Evolutionary conservation across 2,113 vertebrate genomes (phyloP).

Genomic region (Phocoena sinus): DNA sequence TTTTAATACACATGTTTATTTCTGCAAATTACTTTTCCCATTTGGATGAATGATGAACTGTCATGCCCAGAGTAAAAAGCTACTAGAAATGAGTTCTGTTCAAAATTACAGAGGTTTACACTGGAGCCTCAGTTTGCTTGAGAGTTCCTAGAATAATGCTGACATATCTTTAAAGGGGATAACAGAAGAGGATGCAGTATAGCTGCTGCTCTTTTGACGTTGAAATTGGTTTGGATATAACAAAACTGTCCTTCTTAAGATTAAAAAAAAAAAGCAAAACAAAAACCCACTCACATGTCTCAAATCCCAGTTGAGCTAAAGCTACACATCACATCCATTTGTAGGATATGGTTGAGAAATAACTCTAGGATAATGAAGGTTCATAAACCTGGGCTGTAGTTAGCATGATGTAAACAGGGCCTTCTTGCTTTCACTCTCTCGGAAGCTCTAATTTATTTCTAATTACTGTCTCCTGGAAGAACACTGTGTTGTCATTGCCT

Average conservation of each 20-base stretch:
- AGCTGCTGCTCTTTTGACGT: neutral
- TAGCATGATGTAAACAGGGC: constrained; percentile 37
- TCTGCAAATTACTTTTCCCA: constrained; percentile 7
- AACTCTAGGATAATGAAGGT: constrained; percentile 14
- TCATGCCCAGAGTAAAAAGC: constrained; percentile 15
- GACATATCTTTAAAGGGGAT: constrained; percentile 26
- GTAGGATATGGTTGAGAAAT: neutral
- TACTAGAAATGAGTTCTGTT: neutral
- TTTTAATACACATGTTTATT: constrained; percentile 3
- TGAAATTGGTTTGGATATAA: constrained; percentile 24
- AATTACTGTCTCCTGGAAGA: constrained; percentile 69
- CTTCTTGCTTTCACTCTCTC: constrained; percentile 43
- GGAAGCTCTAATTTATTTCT: constrained; percentile 66
- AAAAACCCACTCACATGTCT: neutral
- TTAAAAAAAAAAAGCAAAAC: constrained; percentile 14
- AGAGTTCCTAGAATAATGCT: constrained; percentile 20
- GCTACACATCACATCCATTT: constrained; percentile 35
- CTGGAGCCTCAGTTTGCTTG: constrained; percentile 4
- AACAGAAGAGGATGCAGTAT: neutral
- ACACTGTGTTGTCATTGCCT: constrained; percentile 38
- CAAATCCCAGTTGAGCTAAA: constrained; percentile 25
- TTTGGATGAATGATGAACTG: neutral
- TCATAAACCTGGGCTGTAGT: neutral
- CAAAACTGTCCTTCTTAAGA: constrained; percentile 28
- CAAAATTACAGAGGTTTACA: neutral